phyloP scores from a whole-genome alignment of 2,113 vertebrate species.

The Catharus fuscescens region DNA sequence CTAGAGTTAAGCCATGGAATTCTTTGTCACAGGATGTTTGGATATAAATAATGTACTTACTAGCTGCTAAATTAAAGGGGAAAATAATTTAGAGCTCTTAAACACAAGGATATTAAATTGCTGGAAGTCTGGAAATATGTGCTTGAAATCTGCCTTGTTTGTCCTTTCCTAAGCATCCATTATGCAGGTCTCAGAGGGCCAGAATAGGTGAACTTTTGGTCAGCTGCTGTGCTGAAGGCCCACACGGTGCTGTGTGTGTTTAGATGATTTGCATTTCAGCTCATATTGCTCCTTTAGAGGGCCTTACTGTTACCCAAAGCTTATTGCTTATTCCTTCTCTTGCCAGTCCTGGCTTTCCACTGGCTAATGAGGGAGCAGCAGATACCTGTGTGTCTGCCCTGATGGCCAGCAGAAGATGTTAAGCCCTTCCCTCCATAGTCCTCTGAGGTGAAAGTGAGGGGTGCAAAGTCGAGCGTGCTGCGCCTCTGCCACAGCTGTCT shows the following conservation, averaged over 20 bases:
- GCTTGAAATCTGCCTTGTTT: neutral
- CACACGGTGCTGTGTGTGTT: neutral
- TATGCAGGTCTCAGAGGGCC: neutral
- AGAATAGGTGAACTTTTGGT: neutral
- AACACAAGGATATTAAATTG: neutral
- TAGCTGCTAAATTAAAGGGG: neutral
- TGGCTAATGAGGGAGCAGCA: neutral
- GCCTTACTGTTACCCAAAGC: neutral
- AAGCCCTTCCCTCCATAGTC: neutral
- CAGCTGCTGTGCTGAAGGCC: neutral
- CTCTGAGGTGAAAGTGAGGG: neutral
- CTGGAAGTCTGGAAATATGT: neutral
- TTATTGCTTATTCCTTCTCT: neutral
- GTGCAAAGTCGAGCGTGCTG: fast-evolving
- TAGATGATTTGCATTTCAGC: neutral
- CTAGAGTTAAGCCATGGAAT: neutral
- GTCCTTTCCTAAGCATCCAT: neutral
- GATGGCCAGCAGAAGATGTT: neutral
- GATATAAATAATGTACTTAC: neutral
- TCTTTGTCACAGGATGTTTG: neutral
- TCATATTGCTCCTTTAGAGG: neutral
- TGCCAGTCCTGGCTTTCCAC: neutral
- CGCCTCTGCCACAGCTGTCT: fast-evolving
- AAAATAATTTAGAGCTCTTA: neutral
- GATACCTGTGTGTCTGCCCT: neutral